Percentiles rank a stretch among this genome's conserved stretches.
Evolutionary conservation across 2,797 vertebrate genomes (phyloP).

Genomic region (Choloepus didactylus): DNA sequence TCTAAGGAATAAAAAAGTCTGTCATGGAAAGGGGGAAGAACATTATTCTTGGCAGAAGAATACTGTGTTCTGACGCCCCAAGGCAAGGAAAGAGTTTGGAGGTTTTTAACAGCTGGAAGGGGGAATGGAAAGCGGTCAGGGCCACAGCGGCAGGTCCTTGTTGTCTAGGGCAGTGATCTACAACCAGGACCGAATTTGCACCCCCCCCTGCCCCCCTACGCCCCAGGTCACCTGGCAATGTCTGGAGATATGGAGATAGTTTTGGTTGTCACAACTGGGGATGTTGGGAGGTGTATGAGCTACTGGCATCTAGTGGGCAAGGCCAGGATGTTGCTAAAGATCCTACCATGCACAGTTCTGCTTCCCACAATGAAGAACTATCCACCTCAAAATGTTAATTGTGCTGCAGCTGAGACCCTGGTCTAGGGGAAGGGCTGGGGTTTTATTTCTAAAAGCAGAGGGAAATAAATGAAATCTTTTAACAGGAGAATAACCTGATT

Average conservation of each 20-base stretch:
- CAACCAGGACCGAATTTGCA: not conserved
- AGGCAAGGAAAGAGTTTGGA: not conserved
- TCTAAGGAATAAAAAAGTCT: not conserved
- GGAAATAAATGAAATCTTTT: slow-evolving; percentile 27
- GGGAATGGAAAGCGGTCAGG: not conserved
- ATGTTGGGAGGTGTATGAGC: not conserved
- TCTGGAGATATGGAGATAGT: not conserved
- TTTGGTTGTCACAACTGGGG: not conserved
- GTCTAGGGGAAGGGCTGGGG: not conserved
- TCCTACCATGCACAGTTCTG: not conserved
- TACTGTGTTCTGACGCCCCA: not conserved
- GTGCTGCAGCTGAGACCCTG: not conserved
- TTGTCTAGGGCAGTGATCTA: not conserved
- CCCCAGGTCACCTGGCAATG: not conserved
- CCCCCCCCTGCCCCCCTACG: not conserved
- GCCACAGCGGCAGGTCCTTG: not conserved
- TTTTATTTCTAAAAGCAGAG: slow-evolving; percentile 9
- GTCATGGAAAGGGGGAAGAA: not conserved
- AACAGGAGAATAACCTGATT: slow-evolving; percentile 2
- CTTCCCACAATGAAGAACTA: not conserved
- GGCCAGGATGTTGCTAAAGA: not conserved
- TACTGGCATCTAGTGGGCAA: not conserved
- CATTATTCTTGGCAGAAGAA: not conserved
- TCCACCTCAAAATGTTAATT: not conserved
- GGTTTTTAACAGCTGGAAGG: not conserved